These are phyloP conservation scores for Amphiduros pacificus DNA, from an alignment of 2,888 invertebrate species.

Conservation along the genomic window DNA sequence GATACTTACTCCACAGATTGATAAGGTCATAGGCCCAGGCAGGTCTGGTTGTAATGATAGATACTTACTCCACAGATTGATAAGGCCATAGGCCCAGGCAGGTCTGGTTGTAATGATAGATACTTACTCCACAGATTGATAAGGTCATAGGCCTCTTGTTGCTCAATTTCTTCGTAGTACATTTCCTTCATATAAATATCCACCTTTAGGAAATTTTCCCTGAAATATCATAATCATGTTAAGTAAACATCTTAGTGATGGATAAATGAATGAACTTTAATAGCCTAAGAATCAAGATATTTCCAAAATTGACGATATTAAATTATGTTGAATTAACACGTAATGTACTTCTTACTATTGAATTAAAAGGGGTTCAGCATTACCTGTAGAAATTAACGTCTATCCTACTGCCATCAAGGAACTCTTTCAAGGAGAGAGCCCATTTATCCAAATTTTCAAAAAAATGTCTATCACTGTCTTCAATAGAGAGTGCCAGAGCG, in stretches of 20 bases:
- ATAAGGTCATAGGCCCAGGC: too few relatives aligned
- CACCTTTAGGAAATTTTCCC: slow-evolving; percentile 19
- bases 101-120: too few relatives aligned
- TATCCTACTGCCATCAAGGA: background rate
- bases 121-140: slow-evolving; percentile 21
- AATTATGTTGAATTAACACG: too few relatives aligned
- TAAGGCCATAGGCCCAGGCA: too few relatives aligned
- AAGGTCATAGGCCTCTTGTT: slow-evolving; percentile 19
- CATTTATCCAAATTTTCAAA: slow-evolving; percentile 2
- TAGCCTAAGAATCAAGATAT: too few relatives aligned
- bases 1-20: too few relatives aligned
- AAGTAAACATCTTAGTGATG: too few relatives aligned
- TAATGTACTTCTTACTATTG: too few relatives aligned
- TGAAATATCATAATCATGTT: slow-evolving; percentile 7
- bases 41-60: too few relatives aligned
- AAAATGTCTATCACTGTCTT: slow-evolving; percentile 5
- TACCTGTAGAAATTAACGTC: slow-evolving; percentile 9
- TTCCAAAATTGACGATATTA: too few relatives aligned
- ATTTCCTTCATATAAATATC: slow-evolving; percentile 20
- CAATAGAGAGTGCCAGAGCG: background rate
- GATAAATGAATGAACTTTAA: background rate
- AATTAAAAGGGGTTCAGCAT: too few relatives aligned
- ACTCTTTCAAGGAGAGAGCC: background rate
- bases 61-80: too few relatives aligned
- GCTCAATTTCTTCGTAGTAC: slow-evolving; percentile 19